A percentile compares a stretch with the other conserved stretches of the same genome.
These are phyloP conservation scores for Epsilonema sp. DNA, from an alignment of 2,888 invertebrate genomes.

Conservation along the genomic window DNA sequence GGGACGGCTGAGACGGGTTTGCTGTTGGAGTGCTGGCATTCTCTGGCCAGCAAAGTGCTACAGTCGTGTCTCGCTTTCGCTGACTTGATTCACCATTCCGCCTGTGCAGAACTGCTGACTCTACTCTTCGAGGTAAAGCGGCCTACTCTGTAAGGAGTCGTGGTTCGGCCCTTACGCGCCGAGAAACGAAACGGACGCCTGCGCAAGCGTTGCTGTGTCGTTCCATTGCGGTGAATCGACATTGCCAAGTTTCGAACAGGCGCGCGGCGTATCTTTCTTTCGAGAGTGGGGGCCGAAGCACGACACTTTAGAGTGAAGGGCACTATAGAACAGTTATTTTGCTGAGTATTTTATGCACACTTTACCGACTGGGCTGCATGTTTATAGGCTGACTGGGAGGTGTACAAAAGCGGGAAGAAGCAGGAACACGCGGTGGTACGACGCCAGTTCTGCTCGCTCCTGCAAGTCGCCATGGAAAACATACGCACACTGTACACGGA, in stretches of 20 bases:
- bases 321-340: too few species aligned
- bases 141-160: background rate
- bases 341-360: too few species aligned
- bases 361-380: too few species aligned
- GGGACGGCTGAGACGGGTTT: constrained; percentile 2
- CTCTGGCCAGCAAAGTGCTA: constrained; percentile 3
- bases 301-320: too few species aligned
- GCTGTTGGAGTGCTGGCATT: constrained; percentile 8
- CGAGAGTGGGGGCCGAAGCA: too few species aligned
- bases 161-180: too few species aligned
- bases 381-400: too few species aligned
- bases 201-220: too few species aligned
- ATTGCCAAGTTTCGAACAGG: too few species aligned
- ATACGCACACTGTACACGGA: constrained; percentile 5
- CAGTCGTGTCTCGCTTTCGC: constrained; percentile 1
- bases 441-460: constrained; percentile 5
- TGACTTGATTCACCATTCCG: constrained; percentile 5
- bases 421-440: constrained; percentile 3
- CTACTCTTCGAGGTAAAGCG: constrained; percentile 7
- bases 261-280: too few species aligned
- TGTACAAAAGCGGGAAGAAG: too few species aligned
- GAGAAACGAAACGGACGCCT: background rate
- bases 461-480: constrained; percentile 5
- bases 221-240: too few species aligned
- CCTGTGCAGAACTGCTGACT: constrained; percentile 4